Evolutionary conservation across 2,888 invertebrate species (phyloP).

Genomic region (Mellilla xanthometata): DNA sequence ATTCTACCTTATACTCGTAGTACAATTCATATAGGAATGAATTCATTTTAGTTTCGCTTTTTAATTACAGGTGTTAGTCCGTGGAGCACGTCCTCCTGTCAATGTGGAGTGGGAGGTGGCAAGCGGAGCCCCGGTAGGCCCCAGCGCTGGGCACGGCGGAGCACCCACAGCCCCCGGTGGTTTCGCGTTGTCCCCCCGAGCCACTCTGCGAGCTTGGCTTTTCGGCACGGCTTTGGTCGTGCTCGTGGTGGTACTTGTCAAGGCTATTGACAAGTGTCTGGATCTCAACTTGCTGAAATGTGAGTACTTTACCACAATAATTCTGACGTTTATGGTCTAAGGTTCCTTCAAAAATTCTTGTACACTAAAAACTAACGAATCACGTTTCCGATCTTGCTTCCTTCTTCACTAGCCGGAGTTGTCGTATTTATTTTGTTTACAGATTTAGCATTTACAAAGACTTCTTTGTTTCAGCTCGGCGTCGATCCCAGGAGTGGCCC

Average conservation of each 20-base stretch:
- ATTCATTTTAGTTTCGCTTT: too few relatives aligned
- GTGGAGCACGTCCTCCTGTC: background rate
- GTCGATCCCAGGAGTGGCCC: slow-evolving; percentile 52
- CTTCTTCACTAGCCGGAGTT: too few relatives aligned
- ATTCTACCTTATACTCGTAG: too few relatives aligned
- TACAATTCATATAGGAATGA: too few relatives aligned
- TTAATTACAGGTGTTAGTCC: background rate
- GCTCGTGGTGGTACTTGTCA: slow-evolving; percentile 47
- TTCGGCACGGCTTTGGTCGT: slow-evolving; percentile 51
- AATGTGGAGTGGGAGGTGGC: slow-evolving; percentile 2
- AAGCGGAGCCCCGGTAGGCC: background rate
- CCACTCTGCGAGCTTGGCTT: slow-evolving; percentile 46
- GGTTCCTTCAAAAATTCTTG: too few relatives aligned
- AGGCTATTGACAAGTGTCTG: slow-evolving; percentile 53
- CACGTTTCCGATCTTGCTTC: too few relatives aligned
- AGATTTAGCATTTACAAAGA: background rate
- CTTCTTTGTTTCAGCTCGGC: slow-evolving; percentile 26
- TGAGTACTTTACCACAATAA: slow-evolving; percentile 28
- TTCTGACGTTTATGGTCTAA: too few relatives aligned
- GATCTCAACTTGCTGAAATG: slow-evolving; percentile 44
- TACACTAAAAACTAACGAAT: too few relatives aligned
- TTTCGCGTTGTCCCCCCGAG: slow-evolving; percentile 7
- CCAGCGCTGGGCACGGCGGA: background rate
- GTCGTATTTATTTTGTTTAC: too few relatives aligned
- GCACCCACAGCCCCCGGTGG: slow-evolving; percentile 7